Evolutionary conservation across 2,113 vertebrate genomes (phyloP).

Genomic region (Pristiophorus japonicus): DNA sequence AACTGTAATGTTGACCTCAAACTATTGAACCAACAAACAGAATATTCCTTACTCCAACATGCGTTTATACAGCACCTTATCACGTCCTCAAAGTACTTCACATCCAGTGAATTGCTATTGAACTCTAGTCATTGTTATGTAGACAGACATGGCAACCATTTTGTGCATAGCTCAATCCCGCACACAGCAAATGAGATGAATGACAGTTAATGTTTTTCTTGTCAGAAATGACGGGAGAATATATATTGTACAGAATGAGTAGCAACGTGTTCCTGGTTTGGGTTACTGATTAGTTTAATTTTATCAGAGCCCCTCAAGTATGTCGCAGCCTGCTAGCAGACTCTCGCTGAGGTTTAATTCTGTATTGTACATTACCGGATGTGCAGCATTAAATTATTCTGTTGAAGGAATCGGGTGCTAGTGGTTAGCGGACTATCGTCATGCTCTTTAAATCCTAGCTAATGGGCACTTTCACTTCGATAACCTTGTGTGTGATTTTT

Average conservation of each 20-base stretch:
- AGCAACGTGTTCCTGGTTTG: not conserved
- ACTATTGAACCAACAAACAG: no score
- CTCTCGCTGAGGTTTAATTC: not conserved
- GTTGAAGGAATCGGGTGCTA: constrained; percentile 6
- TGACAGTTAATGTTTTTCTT: not conserved
- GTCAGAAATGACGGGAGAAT: not conserved
- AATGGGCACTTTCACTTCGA: constrained; percentile 33
- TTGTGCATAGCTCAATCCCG: not conserved
- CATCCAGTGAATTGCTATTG: not conserved
- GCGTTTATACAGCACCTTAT: no score
- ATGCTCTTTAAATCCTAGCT: constrained; percentile 26
- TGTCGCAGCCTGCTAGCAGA: not conserved
- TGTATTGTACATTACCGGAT: not conserved
- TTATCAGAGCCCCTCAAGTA: not conserved
- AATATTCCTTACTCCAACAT: no score
- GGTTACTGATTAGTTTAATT: not conserved
- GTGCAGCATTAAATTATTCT: constrained; percentile 23
- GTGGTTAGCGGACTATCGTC: constrained; percentile 28
- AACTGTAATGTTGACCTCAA: no score
- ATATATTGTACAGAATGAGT: not conserved
- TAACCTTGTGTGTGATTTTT: constrained; percentile 2
- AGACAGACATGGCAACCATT: not conserved
- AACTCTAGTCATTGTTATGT: not conserved
- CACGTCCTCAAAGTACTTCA: no score
- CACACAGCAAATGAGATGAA: not conserved